A percentile compares a stretch with the other conserved stretches of the same genome.
Conservation (phyloP, 2,113 vertebrate species). For the Odocoileus virginianus region DNA sequence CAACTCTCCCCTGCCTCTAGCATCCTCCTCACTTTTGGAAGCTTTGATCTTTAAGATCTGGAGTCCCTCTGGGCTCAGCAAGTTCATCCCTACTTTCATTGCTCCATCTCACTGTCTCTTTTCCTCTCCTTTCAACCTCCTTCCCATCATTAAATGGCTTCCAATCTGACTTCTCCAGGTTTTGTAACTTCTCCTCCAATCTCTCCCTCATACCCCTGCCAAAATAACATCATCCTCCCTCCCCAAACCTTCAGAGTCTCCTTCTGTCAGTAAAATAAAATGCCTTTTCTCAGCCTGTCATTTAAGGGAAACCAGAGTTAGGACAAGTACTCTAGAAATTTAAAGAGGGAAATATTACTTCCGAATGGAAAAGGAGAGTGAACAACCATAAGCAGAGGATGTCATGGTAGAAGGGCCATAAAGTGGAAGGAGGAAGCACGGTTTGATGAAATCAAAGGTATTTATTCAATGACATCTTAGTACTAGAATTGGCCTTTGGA, state of each 20-base stretch:
- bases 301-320: neutral
- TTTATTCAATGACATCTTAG: neutral
- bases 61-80: neutral
- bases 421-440: neutral
- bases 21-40: neutral
- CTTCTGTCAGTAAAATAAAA: neutral
- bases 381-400: neutral
- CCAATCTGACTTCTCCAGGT: neutral
- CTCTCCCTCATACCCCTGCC: neutral
- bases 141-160: neutral
- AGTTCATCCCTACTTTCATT: neutral
- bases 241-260: neutral
- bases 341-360: neutral
- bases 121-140: neutral
- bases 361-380: neutral
- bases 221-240: neutral
- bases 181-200: neutral
- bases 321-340: neutral
- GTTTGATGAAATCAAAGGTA: neutral
- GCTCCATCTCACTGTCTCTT: neutral
- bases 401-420: neutral
- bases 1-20: neutral
- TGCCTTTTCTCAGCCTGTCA: neutral
- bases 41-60: neutral
- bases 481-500: neutral